These are phyloP conservation scores for Acanthurus tractus DNA, from an alignment of 2,797 vertebrate genomes.

Conservation along the genomic window DNA sequence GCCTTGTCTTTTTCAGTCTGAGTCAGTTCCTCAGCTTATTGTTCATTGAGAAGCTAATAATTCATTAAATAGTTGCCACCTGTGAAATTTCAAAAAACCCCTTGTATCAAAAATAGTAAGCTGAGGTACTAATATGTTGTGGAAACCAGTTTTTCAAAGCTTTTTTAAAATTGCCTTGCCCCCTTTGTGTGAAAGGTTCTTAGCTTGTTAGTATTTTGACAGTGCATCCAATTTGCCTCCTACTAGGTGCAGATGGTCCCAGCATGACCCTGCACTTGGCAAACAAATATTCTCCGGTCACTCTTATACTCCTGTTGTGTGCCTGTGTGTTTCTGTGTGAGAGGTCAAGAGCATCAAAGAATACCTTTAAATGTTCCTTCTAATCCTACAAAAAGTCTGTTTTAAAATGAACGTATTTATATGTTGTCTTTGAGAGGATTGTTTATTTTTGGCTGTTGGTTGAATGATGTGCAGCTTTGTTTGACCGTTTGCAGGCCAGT, in stretches of 20 bases:
- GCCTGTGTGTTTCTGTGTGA: conserved; percentile 36
- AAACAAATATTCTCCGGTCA: conserved; percentile 33
- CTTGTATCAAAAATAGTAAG: background rate
- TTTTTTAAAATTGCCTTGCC: background rate
- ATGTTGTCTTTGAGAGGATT: conserved; percentile 16
- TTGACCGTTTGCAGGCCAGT: background rate
- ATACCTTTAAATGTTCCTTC: conserved; percentile 10
- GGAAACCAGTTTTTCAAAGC: background rate
- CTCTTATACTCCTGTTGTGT: conserved; percentile 21
- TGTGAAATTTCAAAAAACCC: background rate
- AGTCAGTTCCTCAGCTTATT: conserved; percentile 13
- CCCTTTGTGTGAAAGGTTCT: conserved; percentile 12
- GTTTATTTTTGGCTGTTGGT: conserved; percentile 25
- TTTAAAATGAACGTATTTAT: conserved; percentile 11
- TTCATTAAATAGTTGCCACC: background rate
- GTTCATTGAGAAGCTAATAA: background rate
- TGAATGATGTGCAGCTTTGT: conserved; percentile 20
- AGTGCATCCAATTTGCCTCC: conserved; percentile 35
- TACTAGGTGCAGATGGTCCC: conserved; percentile 60
- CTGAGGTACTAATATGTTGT: background rate
- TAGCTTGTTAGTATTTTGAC: conserved; percentile 39
- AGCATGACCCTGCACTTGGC: conserved; percentile 51
- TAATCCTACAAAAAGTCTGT: conserved; percentile 14
- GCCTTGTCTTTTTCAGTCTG: conserved; percentile 34
- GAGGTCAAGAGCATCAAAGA: conserved; percentile 31